Conservation (phyloP, 2,797 vertebrate species). For the Sebastes glaucus region DNA sequence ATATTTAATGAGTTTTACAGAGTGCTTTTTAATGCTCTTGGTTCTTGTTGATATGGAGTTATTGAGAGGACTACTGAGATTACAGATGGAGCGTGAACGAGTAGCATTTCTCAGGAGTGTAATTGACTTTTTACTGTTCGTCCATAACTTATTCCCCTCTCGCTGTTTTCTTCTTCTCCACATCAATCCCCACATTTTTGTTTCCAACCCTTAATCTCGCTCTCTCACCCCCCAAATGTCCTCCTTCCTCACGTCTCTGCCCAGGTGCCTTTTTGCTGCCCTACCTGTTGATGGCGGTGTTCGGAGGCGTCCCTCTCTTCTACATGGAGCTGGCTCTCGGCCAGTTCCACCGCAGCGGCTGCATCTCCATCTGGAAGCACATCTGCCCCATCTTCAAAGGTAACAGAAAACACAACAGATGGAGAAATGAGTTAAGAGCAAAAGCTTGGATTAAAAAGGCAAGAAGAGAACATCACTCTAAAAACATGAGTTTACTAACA, state of each 20-base stretch:
- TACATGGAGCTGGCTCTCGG: conserved; percentile 98
- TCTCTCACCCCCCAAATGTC: background rate
- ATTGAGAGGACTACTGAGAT: conserved; percentile 11
- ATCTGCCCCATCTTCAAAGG: conserved; percentile 99
- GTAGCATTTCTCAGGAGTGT: conserved; percentile 21
- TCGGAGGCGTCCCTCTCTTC: conserved; percentile 97
- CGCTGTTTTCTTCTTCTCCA: background rate
- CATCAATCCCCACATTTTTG: background rate
- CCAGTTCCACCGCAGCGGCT: conserved; percentile 96
- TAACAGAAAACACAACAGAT: conserved; percentile 65
- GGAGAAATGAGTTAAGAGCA: background rate
- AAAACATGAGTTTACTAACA: background rate
- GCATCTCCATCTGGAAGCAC: conserved; percentile 97
- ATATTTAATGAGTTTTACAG: conserved; percentile 35
- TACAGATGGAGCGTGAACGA: conserved; percentile 14
- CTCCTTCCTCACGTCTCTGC: conserved; percentile 34
- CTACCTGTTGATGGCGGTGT: conserved; percentile 96
- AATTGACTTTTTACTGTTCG: conserved; percentile 7
- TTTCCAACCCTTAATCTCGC: background rate
- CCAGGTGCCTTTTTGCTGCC: conserved; percentile 96
- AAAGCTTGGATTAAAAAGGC: background rate
- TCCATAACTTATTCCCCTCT: background rate
- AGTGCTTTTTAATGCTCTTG: conserved; percentile 18
- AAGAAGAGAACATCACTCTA: too few relatives aligned
- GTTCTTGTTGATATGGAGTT: background rate